These are phyloP conservation scores for Callyntrura sp. DNA, from an alignment of 2,888 invertebrate species.

Conservation along the genomic window DNA sequence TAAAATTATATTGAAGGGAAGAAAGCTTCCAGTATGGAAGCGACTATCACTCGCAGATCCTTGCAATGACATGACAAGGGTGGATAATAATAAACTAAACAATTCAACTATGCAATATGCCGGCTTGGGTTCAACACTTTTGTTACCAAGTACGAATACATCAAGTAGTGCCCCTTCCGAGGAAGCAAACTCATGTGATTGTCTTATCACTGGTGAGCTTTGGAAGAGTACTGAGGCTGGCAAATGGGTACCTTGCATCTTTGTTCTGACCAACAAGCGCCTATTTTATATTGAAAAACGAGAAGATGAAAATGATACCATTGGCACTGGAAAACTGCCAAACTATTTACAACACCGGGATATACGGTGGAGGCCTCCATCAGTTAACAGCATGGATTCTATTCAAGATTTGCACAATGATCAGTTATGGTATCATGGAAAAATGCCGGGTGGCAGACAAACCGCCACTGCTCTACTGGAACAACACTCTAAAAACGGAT, in stretches of 20 bases:
- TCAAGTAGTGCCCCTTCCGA: background rate
- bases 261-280: slow-evolving; percentile 69
- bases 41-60: background rate
- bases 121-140: background rate
- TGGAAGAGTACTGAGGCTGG: slow-evolving; percentile 56
- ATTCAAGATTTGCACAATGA: slow-evolving; percentile 92
- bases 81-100: too few species aligned
- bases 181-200: slow-evolving; percentile 55
- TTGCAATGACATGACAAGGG: background rate
- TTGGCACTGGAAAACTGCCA: background rate
- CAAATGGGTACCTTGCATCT: slow-evolving; percentile 73
- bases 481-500: slow-evolving; percentile 5
- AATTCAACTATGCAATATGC: too few species aligned
- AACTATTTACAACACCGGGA: background rate
- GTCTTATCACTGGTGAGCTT: slow-evolving; percentile 74
- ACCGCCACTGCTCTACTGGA: slow-evolving; percentile 86
- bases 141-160: background rate
- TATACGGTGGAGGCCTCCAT: background rate
- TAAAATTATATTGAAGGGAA: slow-evolving; percentile 79
- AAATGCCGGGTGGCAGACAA: slow-evolving; percentile 91
- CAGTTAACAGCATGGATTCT: background rate
- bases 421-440: slow-evolving; percentile 97
- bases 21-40: slow-evolving; percentile 8
- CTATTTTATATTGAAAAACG: slow-evolving; percentile 72
- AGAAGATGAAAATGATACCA: background rate